phyloP scores from a whole-genome alignment of 2,113 vertebrate species.

The Rattus rattus region DNA sequence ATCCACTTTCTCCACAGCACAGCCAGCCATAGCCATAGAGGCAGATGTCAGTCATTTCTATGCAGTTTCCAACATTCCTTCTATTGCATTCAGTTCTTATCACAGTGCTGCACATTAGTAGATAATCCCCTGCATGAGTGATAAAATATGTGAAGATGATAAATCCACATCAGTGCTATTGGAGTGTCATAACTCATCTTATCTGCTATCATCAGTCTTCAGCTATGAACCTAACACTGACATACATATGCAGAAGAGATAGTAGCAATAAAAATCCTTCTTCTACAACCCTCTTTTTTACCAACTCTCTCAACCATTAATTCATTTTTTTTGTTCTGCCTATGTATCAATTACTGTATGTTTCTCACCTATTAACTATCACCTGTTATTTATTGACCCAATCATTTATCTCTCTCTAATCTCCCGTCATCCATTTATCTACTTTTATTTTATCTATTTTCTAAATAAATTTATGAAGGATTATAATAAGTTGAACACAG shows the following conservation, averaged over 20 bases:
- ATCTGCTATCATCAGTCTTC: neutral
- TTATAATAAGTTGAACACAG: neutral
- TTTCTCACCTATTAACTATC: neutral
- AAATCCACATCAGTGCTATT: neutral
- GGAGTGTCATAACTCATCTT: neutral
- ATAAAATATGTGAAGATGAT: constrained; percentile 9
- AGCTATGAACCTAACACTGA: neutral
- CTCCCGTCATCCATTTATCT: neutral
- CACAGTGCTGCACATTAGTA: neutral
- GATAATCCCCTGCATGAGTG: neutral
- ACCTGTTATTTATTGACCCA: neutral
- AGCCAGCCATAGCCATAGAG: neutral
- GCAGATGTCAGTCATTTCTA: neutral
- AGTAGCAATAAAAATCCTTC: neutral
- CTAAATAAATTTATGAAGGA: neutral
- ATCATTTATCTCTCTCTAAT: neutral
- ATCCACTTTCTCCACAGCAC: neutral
- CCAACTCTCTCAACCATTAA: neutral
- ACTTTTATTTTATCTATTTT: neutral
- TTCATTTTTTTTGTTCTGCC: neutral
- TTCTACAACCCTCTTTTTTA: neutral
- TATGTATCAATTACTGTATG: neutral
- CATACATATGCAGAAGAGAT: neutral
- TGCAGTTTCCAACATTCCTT: neutral
- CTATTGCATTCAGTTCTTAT: neutral